A percentile compares a stretch with the other conserved stretches of the same genome.
These are phyloP conservation scores for Trachelus tabidus DNA, from an alignment of 2,888 invertebrate genomes.

Conservation along the genomic window DNA sequence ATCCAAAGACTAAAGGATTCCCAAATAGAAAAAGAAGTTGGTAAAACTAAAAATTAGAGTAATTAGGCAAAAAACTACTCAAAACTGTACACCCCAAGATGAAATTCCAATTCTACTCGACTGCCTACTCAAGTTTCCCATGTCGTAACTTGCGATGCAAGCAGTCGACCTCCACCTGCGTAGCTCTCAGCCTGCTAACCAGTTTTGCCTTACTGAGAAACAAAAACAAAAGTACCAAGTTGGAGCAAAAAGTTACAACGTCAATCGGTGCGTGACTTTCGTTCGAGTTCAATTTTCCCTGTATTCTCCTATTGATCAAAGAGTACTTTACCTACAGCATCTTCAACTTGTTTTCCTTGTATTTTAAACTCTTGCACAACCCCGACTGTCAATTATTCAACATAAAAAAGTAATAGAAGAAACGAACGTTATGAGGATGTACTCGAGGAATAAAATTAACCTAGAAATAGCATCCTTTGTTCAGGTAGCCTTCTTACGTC, in stretches of 20 bases:
- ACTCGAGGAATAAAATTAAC: neutral
- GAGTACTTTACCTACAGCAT: neutral
- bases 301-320: neutral
- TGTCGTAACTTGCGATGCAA: neutral
- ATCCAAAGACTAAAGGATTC: neutral
- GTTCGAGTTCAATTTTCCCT: neutral
- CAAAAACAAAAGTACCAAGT: conserved; percentile 16
- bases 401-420: neutral
- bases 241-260: neutral
- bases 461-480: neutral
- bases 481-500: neutral
- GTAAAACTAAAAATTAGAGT: neutral
- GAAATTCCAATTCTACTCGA: neutral
- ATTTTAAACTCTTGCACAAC: neutral
- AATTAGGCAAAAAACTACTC: neutral
- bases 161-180: conserved; percentile 30
- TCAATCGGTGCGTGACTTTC: neutral
- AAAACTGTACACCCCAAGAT: neutral
- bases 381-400: neutral
- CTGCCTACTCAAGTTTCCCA: neutral
- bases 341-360: neutral
- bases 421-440: neutral
- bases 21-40: neutral
- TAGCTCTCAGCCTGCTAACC: conserved; percentile 13
- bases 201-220: conserved; percentile 22